Base-by-base conservation (phyloP, 2,113 vertebrate species). In the Microtus oregoni region DNA sequence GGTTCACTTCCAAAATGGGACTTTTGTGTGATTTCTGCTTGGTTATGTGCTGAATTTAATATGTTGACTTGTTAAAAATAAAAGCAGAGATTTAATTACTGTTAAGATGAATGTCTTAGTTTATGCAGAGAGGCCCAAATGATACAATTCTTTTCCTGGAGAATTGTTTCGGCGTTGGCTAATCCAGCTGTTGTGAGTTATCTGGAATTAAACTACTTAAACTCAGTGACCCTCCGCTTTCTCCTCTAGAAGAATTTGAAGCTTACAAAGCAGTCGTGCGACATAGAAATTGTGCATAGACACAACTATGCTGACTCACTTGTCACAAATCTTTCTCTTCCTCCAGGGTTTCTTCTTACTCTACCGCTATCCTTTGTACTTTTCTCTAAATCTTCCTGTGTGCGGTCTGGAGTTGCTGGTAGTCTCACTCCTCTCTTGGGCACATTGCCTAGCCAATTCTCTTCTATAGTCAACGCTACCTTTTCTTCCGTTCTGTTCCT, bases 1-100 rank as follows among this genome's bases (percentile, higher is more conserved):
- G 32, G 0, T 94, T 90, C 65, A 65, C 55, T 96, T 81, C 67
- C 63, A 78, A 79, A 90, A 52, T 11, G 14, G 11, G 1, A 44
- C 55, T 87, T 92, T 89, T 90, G n/a, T 86, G 38, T 88, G 91
- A 11, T 13, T 81, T 94, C n/a, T 63, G 77, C 81, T 90, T 63
- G 72, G 63, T 4, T 35, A 77, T 4, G 20, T 75, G n/a, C 61
- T 75, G 76, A 68, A 44, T 86, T 44, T 58, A 77, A 35, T 67
- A 77, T 88, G 22, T 5, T 55, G 91, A 81, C 4, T 67, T 61
- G 47, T 78, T 86, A 81, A 88, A 94, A 94, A 85, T 35, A 85
- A 87, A 90, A 65, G 24, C 61, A 41, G 38, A 82, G 24, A 50
- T 67, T 86, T 91, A 91, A 50, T 4, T 52, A 72, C 3, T 58